These are phyloP conservation scores for Sinodicranocentrus sp. DNA, from an alignment of 2,888 invertebrate species.

Conservation along the genomic window DNA sequence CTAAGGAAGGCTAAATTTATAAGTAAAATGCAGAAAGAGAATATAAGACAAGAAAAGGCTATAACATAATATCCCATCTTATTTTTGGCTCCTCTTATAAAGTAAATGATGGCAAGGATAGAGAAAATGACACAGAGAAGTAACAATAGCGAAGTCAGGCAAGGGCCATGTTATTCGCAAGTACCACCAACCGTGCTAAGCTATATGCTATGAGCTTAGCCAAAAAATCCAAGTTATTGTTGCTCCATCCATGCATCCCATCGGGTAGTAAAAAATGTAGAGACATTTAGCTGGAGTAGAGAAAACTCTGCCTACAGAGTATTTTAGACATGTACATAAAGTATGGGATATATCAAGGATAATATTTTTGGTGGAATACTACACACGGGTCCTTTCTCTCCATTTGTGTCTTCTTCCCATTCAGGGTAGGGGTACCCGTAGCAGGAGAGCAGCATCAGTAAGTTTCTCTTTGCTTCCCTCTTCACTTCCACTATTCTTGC, in stretches of 20 bases:
- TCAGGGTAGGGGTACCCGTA: not conserved
- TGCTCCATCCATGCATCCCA: not conserved
- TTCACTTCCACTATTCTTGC: slow-evolving; percentile 10
- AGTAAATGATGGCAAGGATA: not conserved
- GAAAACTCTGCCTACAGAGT: no score
- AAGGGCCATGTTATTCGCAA: slow-evolving; percentile 18
- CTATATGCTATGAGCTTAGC: not conserved
- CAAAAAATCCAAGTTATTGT: slow-evolving; percentile 1
- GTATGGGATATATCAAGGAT: slow-evolving; percentile 2
- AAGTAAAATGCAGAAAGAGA: no score
- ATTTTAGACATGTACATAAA: no score
- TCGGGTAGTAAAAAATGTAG: no score
- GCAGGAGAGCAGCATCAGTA: not conserved
- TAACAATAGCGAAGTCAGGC: slow-evolving; percentile 15
- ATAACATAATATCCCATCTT: no score
- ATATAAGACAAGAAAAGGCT: no score
- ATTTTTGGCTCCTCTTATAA: no score
- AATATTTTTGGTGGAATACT: slow-evolving; percentile 4
- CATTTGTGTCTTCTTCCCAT: slow-evolving; percentile 6
- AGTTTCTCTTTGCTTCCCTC: not conserved
- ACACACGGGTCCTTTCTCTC: slow-evolving; percentile 28
- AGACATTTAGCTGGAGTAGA: no score
- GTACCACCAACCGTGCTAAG: slow-evolving; percentile 28
- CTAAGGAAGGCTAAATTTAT: no score
- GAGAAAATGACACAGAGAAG: slow-evolving; percentile 12